phyloP scores from a whole-genome alignment of 1,140 invertebrate species.

The Aradophagus sp. region DNA sequence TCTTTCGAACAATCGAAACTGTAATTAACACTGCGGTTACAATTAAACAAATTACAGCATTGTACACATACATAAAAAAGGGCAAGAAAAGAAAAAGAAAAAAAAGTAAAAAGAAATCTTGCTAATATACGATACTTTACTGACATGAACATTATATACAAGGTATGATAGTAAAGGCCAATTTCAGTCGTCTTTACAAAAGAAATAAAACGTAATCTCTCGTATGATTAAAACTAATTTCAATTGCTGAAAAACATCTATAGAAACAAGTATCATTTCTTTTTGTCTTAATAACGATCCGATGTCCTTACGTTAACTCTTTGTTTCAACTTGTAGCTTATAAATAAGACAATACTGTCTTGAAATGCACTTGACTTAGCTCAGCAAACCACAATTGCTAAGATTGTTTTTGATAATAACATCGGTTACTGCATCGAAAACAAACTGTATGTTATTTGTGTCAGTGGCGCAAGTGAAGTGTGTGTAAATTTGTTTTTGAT shows the following conservation, averaged over 20 bases:
- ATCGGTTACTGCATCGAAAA: slow-evolving; percentile 93
- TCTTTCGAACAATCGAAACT: slow-evolving; percentile 8
- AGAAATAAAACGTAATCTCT: slow-evolving; percentile 49
- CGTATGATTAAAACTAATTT: slow-evolving; percentile 10
- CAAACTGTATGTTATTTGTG: slow-evolving; percentile 93
- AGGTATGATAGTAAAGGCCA: slow-evolving; percentile 31
- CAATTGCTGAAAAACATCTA: not conserved
- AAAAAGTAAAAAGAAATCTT: slow-evolving; percentile 10
- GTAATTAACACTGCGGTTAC: slow-evolving; percentile 4
- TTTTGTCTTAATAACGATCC: slow-evolving; percentile 5
- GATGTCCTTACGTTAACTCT: slow-evolving; percentile 21
- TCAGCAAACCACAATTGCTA: slow-evolving; percentile 88
- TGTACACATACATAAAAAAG: slow-evolving; percentile 25
- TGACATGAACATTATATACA: slow-evolving; percentile 50
- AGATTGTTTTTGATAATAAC: slow-evolving; percentile 96
- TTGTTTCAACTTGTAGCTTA: slow-evolving; percentile 7
- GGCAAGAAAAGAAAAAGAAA: not conserved
- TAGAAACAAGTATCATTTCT: too few species aligned
- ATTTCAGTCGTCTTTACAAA: slow-evolving; percentile 40
- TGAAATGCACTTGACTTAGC: slow-evolving; percentile 61
- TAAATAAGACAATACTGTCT: slow-evolving; percentile 40
- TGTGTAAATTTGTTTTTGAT: slow-evolving; percentile 93
- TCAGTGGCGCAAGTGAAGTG: slow-evolving; percentile 95
- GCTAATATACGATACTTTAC: slow-evolving; percentile 23
- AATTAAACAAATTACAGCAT: slow-evolving; percentile 31